Percentiles rank a stretch among this genome's conserved stretches.
These are phyloP conservation scores for Callorhinus ursinus DNA, from an alignment of 2,113 vertebrate genomes.

Conservation along the genomic window DNA sequence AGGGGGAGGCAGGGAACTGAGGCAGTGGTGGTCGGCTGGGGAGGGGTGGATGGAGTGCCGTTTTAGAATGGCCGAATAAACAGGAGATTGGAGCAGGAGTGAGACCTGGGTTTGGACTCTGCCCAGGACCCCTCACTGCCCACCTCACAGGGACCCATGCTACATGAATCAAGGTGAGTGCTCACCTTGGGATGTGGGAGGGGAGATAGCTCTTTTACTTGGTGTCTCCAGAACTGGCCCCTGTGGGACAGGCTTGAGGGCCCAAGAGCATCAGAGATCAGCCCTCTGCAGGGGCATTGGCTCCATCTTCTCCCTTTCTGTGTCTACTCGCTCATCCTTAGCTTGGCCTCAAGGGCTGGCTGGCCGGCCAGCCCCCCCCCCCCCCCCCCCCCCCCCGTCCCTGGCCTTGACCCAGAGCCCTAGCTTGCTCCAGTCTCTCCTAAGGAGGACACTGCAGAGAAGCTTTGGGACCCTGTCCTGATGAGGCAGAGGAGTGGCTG, in stretches of 20 bases:
- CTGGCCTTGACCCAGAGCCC: conserved; percentile 54
- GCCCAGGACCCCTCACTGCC: background rate
- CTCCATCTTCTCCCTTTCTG: conserved; percentile 18
- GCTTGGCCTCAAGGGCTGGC: conserved; percentile 45
- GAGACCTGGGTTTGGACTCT: background rate
- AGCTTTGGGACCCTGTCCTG: conserved; percentile 47
- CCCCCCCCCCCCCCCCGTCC: background rate
- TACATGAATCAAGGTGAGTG: background rate
- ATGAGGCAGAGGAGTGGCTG: conserved; percentile 67
- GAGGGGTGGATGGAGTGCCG: background rate
- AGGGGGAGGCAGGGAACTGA: background rate
- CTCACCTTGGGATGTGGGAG: background rate
- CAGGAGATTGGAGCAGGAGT: background rate
- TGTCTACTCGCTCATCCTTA: background rate
- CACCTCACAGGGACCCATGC: background rate
- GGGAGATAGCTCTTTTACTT: background rate
- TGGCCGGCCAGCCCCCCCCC: background rate
- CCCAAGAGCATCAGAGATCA: background rate
- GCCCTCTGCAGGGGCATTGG: background rate
- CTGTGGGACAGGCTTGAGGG: background rate
- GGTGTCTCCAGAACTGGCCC: background rate
- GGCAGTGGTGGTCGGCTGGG: background rate
- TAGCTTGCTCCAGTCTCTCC: background rate
- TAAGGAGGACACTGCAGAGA: conserved; percentile 24
- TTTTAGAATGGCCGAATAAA: background rate